Evolutionary conservation across 2,797 vertebrate species (phyloP).

Genomic region (Hirundo rustica): DNA sequence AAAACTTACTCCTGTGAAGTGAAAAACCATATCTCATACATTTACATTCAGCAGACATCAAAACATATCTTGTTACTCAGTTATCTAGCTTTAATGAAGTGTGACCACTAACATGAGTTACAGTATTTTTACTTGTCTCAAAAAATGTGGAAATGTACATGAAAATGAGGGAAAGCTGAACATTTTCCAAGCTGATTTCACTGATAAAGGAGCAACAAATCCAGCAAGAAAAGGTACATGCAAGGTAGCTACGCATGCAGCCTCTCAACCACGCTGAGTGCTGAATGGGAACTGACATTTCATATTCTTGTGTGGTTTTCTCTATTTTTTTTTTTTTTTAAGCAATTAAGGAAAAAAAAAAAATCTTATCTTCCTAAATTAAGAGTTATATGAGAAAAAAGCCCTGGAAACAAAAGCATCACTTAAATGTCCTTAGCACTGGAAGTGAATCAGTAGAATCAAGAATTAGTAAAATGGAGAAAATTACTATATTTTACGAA

Average conservation of each 20-base stretch:
- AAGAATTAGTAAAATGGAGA: background rate
- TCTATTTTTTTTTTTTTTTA: too few relatives aligned
- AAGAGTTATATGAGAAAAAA: background rate
- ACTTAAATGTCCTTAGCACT: background rate
- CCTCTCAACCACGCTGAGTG: background rate
- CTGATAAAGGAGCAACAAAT: background rate
- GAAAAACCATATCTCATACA: background rate
- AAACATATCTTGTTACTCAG: background rate
- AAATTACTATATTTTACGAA: background rate
- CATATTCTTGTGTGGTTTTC: background rate
- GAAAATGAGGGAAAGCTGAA: background rate
- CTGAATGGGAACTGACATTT: background rate
- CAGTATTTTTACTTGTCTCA: background rate
- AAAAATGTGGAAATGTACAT: background rate
- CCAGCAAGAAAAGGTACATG: background rate
- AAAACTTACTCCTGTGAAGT: background rate
- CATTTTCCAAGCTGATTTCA: background rate
- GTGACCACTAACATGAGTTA: background rate
- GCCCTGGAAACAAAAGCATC: background rate
- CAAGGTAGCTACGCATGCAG: background rate
- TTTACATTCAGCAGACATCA: background rate
- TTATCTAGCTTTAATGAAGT: background rate
- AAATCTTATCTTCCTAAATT: background rate
- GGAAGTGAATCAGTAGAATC: background rate
- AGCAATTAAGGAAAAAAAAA: background rate